phyloP scores from a whole-genome alignment of 2,888 invertebrate species.

The Plagodis pulveraria region DNA sequence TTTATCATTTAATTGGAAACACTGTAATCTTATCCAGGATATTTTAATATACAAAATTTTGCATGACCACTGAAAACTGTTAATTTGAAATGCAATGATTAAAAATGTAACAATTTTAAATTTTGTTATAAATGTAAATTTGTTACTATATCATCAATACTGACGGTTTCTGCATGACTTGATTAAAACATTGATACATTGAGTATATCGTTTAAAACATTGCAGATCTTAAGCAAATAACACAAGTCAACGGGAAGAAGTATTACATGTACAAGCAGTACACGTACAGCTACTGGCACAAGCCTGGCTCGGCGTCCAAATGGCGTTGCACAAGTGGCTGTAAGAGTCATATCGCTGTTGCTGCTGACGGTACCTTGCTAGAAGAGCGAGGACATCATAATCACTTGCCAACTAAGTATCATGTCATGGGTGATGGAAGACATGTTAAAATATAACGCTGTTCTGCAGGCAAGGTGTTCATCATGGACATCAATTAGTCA shows the following conservation, averaged over 20 bases:
- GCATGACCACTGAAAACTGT: no score
- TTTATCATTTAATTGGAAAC: no score
- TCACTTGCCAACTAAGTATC: slow-evolving; percentile 35
- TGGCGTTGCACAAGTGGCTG: slow-evolving; percentile 32
- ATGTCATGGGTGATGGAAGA: slow-evolving; percentile 21
- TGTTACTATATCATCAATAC: no score
- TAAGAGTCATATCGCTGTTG: slow-evolving; percentile 11
- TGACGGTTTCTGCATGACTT: no score
- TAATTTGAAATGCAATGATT: no score
- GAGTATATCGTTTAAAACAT: not conserved
- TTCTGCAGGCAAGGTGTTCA: not conserved
- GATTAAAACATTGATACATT: no score
- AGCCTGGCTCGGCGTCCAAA: slow-evolving; percentile 18
- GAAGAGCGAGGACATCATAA: slow-evolving; percentile 29
- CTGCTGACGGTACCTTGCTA: slow-evolving; percentile 1
- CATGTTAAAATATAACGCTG: slow-evolving; percentile 30
- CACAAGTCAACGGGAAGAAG: slow-evolving; percentile 20
- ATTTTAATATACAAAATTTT: no score
- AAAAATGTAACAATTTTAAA: no score
- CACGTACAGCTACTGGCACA: slow-evolving; percentile 34
- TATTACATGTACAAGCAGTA: slow-evolving; percentile 42
- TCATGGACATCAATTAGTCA: not conserved
- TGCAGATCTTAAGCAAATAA: slow-evolving; percentile 38
- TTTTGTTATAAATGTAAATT: no score
- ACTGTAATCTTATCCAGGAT: no score